A percentile compares a stretch with the other conserved stretches of the same genome.
phyloP scores from a whole-genome alignment of 2,113 vertebrate genomes.

The Mormyrus iriodes region DNA sequence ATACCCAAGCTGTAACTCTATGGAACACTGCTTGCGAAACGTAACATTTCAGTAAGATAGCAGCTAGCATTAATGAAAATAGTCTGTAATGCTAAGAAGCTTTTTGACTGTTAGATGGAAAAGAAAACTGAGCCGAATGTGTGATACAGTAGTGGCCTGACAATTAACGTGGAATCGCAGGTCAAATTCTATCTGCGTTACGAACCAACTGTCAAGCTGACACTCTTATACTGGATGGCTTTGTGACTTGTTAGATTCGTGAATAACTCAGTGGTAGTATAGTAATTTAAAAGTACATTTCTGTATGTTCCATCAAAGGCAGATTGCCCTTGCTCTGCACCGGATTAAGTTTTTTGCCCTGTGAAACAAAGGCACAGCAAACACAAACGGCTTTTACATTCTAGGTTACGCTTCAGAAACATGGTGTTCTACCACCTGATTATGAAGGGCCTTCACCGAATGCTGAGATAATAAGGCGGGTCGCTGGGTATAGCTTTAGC shows the following conservation, averaged over 20 bases:
- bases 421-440: neutral
- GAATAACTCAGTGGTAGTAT: neutral
- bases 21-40: neutral
- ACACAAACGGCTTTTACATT: neutral
- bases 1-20: neutral
- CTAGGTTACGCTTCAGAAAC: neutral
- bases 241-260: neutral
- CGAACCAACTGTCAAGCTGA: neutral
- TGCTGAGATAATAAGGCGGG: neutral
- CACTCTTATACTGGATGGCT: neutral
- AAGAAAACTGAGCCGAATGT: neutral
- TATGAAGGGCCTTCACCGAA: neutral
- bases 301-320: neutral
- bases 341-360: neutral
- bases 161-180: neutral
- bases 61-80: neutral
- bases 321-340: neutral
- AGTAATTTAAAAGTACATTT: neutral
- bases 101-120: neutral
- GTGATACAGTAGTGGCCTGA: neutral
- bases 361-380: neutral
- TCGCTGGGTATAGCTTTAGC: neutral
- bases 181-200: neutral
- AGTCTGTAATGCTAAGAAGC: neutral
- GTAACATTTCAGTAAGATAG: neutral